phyloP scores from a whole-genome alignment of 1,140 invertebrate genomes.

The Nebria ingens region DNA sequence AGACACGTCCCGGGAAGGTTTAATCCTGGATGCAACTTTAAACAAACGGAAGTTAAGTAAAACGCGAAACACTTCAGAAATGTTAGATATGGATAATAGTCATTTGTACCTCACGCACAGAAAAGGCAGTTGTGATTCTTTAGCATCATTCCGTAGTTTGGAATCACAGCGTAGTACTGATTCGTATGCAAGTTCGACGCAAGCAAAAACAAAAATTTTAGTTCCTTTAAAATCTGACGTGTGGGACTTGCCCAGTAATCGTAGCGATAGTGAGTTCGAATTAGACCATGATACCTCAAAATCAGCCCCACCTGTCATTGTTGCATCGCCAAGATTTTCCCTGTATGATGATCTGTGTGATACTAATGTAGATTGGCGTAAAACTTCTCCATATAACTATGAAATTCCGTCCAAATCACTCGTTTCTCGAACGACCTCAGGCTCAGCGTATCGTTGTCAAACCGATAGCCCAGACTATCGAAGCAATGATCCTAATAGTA shows the following conservation, averaged over 20 bases:
- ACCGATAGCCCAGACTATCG: background rate
- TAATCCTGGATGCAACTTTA: conserved; percentile 35
- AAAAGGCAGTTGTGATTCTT: conserved; percentile 45
- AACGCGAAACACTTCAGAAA: conserved; percentile 38
- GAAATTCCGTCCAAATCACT: background rate
- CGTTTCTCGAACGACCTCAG: background rate
- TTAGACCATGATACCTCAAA: conserved; percentile 15
- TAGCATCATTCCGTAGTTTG: conserved; percentile 36
- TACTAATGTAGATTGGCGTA: background rate
- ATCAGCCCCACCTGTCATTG: conserved; percentile 18
- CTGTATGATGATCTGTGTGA: conserved; percentile 1
- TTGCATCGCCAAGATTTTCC: conserved; percentile 18
- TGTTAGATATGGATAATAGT: conserved; percentile 28
- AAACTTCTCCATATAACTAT: background rate
- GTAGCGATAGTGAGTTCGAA: background rate
- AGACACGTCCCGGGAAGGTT: conserved; percentile 38
- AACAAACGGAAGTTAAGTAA: conserved; percentile 43
- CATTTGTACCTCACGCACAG: conserved; percentile 20
- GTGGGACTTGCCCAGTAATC: background rate
- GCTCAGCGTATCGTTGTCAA: background rate
- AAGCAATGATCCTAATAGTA: background rate
- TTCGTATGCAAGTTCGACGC: conserved; percentile 20
- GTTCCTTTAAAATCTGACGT: background rate
- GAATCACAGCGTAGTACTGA: conserved; percentile 26
- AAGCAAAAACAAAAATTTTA: background rate